phyloP scores from a whole-genome alignment of 2,797 vertebrate species.

The Aphelocoma californica region DNA sequence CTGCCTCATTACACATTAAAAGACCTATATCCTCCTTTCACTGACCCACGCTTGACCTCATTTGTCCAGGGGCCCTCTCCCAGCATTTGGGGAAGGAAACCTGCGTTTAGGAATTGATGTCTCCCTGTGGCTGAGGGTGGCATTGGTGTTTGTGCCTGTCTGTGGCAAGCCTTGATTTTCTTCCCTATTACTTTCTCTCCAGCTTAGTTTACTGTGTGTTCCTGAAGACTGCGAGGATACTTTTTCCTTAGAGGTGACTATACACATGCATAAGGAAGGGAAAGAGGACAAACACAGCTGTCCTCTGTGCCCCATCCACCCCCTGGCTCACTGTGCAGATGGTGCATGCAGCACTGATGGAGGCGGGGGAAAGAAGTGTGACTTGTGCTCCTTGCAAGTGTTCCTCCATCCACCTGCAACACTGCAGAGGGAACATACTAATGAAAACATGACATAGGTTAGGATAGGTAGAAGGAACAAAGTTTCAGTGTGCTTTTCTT shows the following conservation, averaged over 20 bases:
- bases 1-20: slow-evolving; percentile 21
- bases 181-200: neutral
- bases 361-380: neutral
- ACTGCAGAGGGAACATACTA: neutral
- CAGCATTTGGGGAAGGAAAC: neutral
- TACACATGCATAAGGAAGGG: neutral
- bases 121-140: neutral
- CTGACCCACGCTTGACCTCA: slow-evolving; percentile 18
- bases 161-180: neutral
- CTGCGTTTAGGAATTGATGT: neutral
- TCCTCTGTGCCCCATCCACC: neutral
- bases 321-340: neutral
- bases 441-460: neutral
- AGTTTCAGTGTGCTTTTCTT: neutral
- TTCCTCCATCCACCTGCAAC: neutral
- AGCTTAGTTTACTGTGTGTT: neutral
- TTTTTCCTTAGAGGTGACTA: neutral
- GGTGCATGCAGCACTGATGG: neutral
- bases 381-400: neutral
- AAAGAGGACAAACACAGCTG: neutral
- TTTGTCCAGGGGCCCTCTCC: neutral
- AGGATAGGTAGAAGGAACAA: neutral
- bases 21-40: slow-evolving; percentile 13
- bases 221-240: neutral
- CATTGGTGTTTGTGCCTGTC: neutral